Evolutionary conservation across 2,113 vertebrate genomes (phyloP).

Genomic region (Parus major): DNA sequence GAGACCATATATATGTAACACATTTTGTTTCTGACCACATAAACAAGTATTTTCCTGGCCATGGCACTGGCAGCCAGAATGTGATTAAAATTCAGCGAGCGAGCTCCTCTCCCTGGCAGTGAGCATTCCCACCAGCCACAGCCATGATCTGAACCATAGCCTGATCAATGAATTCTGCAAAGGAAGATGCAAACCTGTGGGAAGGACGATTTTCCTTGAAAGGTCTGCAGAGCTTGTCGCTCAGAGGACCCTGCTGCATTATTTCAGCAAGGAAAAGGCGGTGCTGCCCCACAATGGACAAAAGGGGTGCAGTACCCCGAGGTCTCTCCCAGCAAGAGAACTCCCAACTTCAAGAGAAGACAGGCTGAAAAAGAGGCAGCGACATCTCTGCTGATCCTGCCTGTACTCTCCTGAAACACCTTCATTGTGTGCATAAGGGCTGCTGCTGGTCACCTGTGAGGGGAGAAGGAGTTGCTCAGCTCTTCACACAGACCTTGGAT

Average conservation of each 20-base stretch:
- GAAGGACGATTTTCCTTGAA: background rate
- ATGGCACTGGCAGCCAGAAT: background rate
- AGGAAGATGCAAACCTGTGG: background rate
- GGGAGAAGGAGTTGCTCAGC: background rate
- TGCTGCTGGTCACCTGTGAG: background rate
- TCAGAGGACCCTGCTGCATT: background rate
- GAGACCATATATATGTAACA: background rate
- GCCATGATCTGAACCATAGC: rapidly evolving
- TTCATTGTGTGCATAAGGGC: background rate
- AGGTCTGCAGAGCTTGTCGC: background rate
- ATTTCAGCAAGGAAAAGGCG: background rate
- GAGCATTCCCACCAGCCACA: background rate
- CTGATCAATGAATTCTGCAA: background rate
- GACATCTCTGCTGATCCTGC: background rate
- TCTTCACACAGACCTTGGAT: background rate
- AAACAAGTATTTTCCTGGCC: conserved; percentile 8
- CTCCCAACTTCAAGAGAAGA: background rate
- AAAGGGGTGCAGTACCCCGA: background rate
- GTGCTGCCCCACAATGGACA: conserved; percentile 54
- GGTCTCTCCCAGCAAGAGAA: background rate
- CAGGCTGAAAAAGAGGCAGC: background rate
- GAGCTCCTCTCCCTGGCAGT: background rate
- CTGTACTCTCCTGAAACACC: background rate
- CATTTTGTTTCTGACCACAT: background rate
- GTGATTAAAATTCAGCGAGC: background rate